phyloP scores from a whole-genome alignment of 1,140 invertebrate species.

The Platyscapa corneri region DNA sequence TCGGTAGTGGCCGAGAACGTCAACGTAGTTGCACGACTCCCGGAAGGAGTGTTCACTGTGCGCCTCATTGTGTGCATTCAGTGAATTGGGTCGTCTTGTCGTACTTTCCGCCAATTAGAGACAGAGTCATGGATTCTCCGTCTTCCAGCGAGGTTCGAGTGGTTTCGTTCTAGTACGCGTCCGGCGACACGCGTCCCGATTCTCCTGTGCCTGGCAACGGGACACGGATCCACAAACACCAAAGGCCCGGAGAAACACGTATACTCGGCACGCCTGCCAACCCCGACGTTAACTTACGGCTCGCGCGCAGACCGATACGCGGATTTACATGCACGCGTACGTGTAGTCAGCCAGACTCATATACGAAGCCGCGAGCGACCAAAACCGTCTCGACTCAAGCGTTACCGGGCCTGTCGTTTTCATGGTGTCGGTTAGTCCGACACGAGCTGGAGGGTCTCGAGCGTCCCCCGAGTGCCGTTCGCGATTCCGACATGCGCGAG shows the following conservation, averaged over 20 bases:
- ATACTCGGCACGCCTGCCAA: neutral
- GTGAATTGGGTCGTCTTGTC: slow-evolving; percentile 33
- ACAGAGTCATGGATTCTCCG: neutral
- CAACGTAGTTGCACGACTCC: neutral
- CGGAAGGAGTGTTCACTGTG: slow-evolving; percentile 42
- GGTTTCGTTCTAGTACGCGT: neutral
- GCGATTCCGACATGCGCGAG: neutral
- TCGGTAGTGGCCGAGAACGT: neutral
- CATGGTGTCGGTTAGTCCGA: neutral
- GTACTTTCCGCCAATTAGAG: slow-evolving; percentile 53
- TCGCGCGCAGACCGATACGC: neutral
- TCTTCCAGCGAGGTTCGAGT: neutral
- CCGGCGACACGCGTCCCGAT: neutral
- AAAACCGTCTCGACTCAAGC: neutral
- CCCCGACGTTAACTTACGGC: neutral
- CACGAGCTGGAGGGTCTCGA: neutral
- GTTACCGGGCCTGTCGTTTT: neutral
- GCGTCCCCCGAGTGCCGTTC: neutral
- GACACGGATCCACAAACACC: neutral
- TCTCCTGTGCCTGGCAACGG: neutral
- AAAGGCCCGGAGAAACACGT: neutral
- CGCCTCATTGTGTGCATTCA: slow-evolving; percentile 6
- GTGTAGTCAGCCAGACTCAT: no score
- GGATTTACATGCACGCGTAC: neutral
- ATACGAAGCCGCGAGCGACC: neutral